These are phyloP conservation scores for Hippocampus mohnikei DNA, from an alignment of 2,113 vertebrate species.

Conservation along the genomic window DNA sequence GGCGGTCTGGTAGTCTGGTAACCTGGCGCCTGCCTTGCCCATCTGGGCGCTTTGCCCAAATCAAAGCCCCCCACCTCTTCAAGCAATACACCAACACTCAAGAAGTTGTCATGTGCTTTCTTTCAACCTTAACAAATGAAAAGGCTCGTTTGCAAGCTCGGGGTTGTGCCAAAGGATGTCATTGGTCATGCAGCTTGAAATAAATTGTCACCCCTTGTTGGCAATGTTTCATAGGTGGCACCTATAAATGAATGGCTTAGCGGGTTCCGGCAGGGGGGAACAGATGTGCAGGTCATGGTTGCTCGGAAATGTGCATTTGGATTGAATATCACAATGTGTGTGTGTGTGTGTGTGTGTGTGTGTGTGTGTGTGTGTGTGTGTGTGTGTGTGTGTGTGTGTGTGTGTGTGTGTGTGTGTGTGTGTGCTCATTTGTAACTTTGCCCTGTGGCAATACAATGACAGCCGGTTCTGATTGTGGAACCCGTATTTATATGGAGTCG, in stretches of 20 bases:
- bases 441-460: constrained; percentile 31
- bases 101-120: constrained; percentile 9
- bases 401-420: constrained; percentile 14
- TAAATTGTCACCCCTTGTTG: background rate
- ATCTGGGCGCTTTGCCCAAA: constrained; percentile 57
- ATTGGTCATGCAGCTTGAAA: constrained; percentile 46
- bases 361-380: constrained; percentile 5
- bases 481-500: constrained; percentile 63
- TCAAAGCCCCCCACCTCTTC: constrained; percentile 3
- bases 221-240: constrained; percentile 53
- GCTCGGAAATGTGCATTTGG: constrained; percentile 25
- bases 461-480: constrained; percentile 67
- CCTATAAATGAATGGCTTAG: constrained; percentile 74
- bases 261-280: constrained; percentile 58
- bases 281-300: constrained; percentile 64
- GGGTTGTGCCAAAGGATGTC: constrained; percentile 42
- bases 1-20: constrained; percentile 37
- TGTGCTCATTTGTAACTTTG: background rate
- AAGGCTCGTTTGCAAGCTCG: background rate
- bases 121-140: background rate
- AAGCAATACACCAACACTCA: constrained; percentile 22
- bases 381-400: constrained; percentile 1
- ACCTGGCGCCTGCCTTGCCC: constrained; percentile 75
- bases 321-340: background rate
- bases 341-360: constrained; percentile 4